These are phyloP conservation scores for Dysidea cf. avara DNA, from an alignment of 37 sponge, comb jelly and placozoan genomes.

Conservation along the genomic window DNA sequence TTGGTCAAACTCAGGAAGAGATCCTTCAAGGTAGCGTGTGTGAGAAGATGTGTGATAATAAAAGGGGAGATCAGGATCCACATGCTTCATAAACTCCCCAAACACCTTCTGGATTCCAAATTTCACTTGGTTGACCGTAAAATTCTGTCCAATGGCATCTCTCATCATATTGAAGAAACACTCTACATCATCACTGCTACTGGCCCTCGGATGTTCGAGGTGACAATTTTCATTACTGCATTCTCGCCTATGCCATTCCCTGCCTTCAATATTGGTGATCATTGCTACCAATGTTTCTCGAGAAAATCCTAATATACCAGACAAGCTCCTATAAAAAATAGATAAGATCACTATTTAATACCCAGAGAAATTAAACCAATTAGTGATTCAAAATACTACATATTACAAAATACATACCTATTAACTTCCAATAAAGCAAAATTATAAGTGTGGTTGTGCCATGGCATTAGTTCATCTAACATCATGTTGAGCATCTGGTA, in stretches of 20 bases:
- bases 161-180: slow-evolving; percentile 10
- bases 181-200: slow-evolving; percentile 10
- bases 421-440: slow-evolving; percentile 13
- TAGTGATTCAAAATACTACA: too few species aligned
- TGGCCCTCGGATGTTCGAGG: not conserved
- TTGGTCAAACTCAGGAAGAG: not conserved
- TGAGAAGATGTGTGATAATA: too few species aligned
- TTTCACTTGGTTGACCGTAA: not conserved
- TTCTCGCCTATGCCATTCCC: slow-evolving; percentile 10
- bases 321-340: not conserved
- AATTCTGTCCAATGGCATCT: too few species aligned
- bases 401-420: not conserved
- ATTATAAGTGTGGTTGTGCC: not conserved
- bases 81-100: not conserved
- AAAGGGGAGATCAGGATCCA: not conserved
- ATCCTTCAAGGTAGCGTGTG: slow-evolving; percentile 5
- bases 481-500: slow-evolving; percentile 4
- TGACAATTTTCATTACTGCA: not conserved
- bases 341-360: too few species aligned
- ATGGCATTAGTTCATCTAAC: slow-evolving; percentile 23
- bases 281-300: not conserved
- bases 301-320: slow-evolving; percentile 3
- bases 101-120: not conserved
- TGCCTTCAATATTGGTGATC: slow-evolving; percentile 2
- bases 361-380: too few species aligned